Base-by-base conservation (phyloP, 2,113 vertebrate genomes). In the Nicator chloris region DNA sequence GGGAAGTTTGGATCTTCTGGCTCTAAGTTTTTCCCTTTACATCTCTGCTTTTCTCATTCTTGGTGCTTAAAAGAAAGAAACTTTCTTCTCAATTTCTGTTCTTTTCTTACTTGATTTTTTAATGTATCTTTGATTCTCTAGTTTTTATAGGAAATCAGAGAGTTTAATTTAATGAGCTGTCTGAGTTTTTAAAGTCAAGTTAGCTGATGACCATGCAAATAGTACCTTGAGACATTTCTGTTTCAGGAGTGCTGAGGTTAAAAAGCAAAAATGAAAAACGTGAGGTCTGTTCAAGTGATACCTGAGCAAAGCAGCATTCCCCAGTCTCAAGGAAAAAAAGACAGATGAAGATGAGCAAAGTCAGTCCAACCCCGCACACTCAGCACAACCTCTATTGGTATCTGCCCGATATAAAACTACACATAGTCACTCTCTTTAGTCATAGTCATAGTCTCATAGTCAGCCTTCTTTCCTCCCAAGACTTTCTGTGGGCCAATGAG, bases 1-100 rank as follows among this genome's bases (percentile, higher is more conserved):
- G 95, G 82, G 77, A 97, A 97, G 85, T 84, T 95, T 92, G 95
- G 86, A 93, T 96, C 92, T 98, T 97, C 90, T 95, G 91, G 71
- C 80, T 96, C 83, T 82, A 92, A 91, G 90, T 91, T 95, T 97
- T 95, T 92, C 85, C 80, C 86, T 92, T 96, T 90, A 96, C 95
- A 90, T 95, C 70, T 92, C 84, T 92, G 79, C 65, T 88, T 81
- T 97, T 83, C 83, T 97, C 61, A 54, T 90, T 96, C 61, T 77
- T 24, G 26, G 20, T 49, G n/a, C 24, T 86, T 84, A 3, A 40
- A 57, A 53, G 11, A 26, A 17, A n/a, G 8, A 39, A 79, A 16
- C 6, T 57, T 72, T 72, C 28, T 45, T 87, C 56, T 19, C 21
- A 44, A 24, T 80, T 84, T 60, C 27, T 66, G 47, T 59, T 64